Conservation (phyloP, 2,888 invertebrate species). For the Alitta virens region DNA sequence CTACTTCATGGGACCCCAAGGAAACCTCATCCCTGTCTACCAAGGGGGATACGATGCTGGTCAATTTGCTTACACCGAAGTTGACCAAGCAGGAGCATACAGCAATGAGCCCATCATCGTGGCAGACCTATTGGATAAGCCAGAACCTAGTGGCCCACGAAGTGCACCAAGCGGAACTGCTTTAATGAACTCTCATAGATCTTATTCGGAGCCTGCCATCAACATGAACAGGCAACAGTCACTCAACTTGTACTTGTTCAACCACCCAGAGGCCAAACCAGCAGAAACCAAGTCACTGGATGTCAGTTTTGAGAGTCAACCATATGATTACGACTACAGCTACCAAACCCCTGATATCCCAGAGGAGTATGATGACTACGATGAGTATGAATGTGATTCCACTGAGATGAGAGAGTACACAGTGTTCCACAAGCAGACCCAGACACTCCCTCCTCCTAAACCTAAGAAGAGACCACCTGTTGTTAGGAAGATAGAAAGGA, state of each 20-base stretch:
- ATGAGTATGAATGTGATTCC: neutral
- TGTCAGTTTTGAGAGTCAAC: neutral
- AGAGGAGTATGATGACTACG: neutral
- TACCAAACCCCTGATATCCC: neutral
- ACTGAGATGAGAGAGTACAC: conserved; percentile 4
- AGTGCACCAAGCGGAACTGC: neutral
- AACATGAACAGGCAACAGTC: conserved; percentile 17
- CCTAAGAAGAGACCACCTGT: neutral
- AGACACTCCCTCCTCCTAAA: conserved; percentile 14
- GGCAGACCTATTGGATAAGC: conserved; percentile 12
- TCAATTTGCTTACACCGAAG: neutral
- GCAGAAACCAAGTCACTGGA: neutral
- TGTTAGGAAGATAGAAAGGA: neutral
- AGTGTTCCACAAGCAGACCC: conserved; percentile 22
- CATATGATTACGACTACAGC: neutral
- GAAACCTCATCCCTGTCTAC: neutral
- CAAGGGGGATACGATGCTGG: neutral
- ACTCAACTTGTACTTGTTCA: conserved; percentile 19
- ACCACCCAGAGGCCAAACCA: conserved; percentile 3
- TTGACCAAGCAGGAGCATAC: conserved; percentile 5
- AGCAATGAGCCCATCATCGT: conserved; percentile 23
- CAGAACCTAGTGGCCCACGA: too few species aligned
- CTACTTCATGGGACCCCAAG: neutral
- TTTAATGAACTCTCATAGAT: neutral
- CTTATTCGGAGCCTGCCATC: conserved; percentile 9